Base-by-base conservation (phyloP, 2,797 vertebrate genomes). In the Lacerta agilis region DNA sequence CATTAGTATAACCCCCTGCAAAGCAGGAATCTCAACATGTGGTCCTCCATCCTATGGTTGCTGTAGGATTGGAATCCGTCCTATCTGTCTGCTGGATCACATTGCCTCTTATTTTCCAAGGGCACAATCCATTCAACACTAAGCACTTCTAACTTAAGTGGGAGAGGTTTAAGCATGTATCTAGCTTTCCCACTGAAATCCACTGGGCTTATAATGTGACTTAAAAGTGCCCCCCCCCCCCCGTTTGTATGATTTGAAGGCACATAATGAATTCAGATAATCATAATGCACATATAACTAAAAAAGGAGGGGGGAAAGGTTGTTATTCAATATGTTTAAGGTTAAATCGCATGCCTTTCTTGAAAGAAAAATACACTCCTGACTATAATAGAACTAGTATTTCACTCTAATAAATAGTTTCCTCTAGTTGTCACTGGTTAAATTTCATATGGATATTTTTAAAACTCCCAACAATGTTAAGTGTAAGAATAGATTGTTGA, bases 371-470 rank as follows among this genome's bases (percentile, higher is more conserved):
- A 45, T 72, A 36, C n/a, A 38, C 72, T 18, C 43, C 25, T 66
- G 55, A 64, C 17, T 80, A 66, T 80, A 85, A 67, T 89, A 33
- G 77, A 89, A 69, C 61, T 25, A 81, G 33, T 86, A 86, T 86
- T 82, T 89, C 79, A 86, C 13, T 17, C 61, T 79, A 88, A 88
- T 84, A 79, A 86, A 86, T 78, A 78, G 45, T 76, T 89, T 85
- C 71, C 71, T 81, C 72, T 81, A 69, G 20, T 13, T 85, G 77
- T 79, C 71, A 85, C 49, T 67, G 77, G 77, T 81, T 58, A 85
- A 87, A 81, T 61, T 72, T 72, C 55, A 58, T 43, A 38, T 55
- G 33, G 75, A 45, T 69, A 67, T 89, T 76, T 81, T 41, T 25
- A 85, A 67, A 81, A 67, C 83, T 41, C 61, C 61, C 49, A 58